Evolutionary conservation across 2,888 invertebrate genomes (phyloP).

Genomic region (Drosophila prostipennis): DNA sequence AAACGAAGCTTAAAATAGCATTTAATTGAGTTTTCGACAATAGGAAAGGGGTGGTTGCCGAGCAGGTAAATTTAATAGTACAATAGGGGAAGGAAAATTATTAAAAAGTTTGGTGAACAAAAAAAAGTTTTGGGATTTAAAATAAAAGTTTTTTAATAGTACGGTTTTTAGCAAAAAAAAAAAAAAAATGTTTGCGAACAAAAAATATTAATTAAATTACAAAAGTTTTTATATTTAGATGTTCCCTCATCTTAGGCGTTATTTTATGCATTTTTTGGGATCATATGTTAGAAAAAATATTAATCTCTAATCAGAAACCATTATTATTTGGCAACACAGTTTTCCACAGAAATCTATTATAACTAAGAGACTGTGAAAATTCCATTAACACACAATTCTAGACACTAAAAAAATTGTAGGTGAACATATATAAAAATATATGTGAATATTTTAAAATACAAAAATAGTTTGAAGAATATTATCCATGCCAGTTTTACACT

Average conservation of each 20-base stretch:
- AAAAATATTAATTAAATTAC: background rate
- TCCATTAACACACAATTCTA: constrained; percentile 10
- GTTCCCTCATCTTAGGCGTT: no score
- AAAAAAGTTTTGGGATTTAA: background rate
- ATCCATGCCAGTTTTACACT: background rate
- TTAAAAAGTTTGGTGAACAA: background rate
- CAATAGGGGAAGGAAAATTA: background rate
- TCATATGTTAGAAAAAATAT: background rate
- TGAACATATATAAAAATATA: background rate
- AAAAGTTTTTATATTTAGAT: no score
- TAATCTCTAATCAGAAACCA: background rate
- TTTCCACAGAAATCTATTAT: constrained; percentile 18
- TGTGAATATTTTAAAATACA: no score
- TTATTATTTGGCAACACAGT: constrained; percentile 9
- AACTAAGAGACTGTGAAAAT: constrained; percentile 8
- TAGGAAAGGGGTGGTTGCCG: background rate
- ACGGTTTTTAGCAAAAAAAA: background rate
- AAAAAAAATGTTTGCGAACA: background rate
- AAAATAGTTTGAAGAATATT: no score
- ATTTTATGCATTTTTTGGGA: no score
- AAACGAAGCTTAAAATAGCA: constrained; percentile 32
- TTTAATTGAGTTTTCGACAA: constrained; percentile 32
- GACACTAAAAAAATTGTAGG: background rate
- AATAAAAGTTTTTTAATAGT: background rate
- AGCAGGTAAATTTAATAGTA: background rate